Percentiles rank a stretch among this genome's conserved stretches.
Conservation (phyloP, 2,797 vertebrate genomes). For the Myotis planiceps region DNA sequence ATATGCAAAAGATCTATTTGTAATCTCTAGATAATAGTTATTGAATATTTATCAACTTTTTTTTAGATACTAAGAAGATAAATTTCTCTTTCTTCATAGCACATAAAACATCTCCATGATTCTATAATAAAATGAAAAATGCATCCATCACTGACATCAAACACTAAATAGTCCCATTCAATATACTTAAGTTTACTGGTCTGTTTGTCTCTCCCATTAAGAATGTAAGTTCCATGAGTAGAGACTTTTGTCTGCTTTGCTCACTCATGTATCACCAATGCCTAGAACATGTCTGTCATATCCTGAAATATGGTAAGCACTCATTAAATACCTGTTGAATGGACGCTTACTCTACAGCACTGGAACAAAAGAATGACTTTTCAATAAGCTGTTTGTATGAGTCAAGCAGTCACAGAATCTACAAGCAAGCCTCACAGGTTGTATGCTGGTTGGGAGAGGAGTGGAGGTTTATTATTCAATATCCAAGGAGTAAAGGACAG, state of each 20-base stretch:
- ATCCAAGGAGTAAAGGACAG: not conserved
- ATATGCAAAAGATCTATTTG: not conserved
- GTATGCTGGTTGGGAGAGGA: fast-evolving
- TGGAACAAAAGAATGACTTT: not conserved
- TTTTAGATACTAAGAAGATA: not conserved
- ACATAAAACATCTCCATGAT: not conserved
- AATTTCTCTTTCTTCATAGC: not conserved
- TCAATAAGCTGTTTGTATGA: not conserved
- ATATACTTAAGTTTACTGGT: not conserved
- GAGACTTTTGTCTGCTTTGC: not conserved
- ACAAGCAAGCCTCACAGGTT: not conserved
- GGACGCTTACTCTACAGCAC: not conserved
- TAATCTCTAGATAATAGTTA: not conserved
- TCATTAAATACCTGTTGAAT: not conserved
- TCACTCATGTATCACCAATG: not conserved
- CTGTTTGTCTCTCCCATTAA: not conserved
- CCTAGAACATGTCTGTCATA: not conserved
- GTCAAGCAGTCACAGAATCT: not conserved
- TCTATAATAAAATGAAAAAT: not conserved
- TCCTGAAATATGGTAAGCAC: not conserved
- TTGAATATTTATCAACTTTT: not conserved
- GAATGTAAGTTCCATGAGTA: not conserved
- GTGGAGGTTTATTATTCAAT: not conserved
- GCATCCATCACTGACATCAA: not conserved
- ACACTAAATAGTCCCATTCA: not conserved